Base-by-base conservation (phyloP, 2,113 vertebrate genomes). In the Vulpes ferrilata region DNA sequence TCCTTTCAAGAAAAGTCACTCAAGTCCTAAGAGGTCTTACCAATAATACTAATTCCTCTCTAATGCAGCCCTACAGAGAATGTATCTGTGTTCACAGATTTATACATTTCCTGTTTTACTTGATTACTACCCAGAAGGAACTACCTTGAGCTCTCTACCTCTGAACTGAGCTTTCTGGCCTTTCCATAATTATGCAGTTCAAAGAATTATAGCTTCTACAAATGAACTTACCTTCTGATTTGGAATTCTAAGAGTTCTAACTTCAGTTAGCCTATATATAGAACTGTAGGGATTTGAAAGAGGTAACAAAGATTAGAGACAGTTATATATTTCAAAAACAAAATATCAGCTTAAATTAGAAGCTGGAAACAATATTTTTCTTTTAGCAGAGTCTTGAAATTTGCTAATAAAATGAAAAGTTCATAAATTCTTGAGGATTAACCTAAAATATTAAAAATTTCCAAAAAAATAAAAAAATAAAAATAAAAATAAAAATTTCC, bases 1-100 rank as follows among this genome's bases (percentile, higher is more conserved):
- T 81, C 83, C 92, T 95, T 96, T 81, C 80, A 90, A 60, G 84
- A 95, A 87, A 91, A 88, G 73, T 16, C 65, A 81, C 55, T 84
- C 74, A 95, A 94, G 71, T 97, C 76, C 74, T 94, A 92, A 30
- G 76, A 96, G 88, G 65, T 96, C 71, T 88, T 93, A 38, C 32
- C 5, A 71, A n/a, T 59, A 73, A 83, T 35, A 93, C 51, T 57
- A 87, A 73, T 95, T 96, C 93, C 55, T 92, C 57, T 55, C 93
- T 59, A 51, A 48, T 53, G 88, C 35, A 55, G 65, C 65, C 27
- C 35, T 81, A 11, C 60, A 59, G 69, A 83, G 65, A 59, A 13
- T 60, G 38, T 76, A 32, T 82, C 82, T 95, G 74, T 76, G 32
- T 88, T 87, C 48, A 38, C 23, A 76, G 57, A 48, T 80, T 30